A percentile compares a stretch with the other conserved stretches of the same genome.
phyloP scores from a whole-genome alignment of 2,888 invertebrate genomes.

The Oxyscelio sp. region DNA sequence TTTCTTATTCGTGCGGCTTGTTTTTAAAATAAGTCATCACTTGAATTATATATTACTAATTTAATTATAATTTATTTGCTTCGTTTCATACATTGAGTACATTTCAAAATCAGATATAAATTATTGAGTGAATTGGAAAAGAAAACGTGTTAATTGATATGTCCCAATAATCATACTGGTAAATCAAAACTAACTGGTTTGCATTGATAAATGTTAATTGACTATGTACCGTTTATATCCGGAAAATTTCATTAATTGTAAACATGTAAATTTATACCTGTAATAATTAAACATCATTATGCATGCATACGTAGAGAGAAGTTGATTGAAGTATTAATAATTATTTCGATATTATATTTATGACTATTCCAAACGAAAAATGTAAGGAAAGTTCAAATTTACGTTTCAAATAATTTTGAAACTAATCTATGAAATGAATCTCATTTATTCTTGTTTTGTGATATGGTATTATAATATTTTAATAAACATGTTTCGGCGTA shows the following conservation, averaged over 20 bases:
- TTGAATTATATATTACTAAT: conserved; percentile 1
- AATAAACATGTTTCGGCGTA: too few species aligned
- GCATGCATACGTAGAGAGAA: too few species aligned
- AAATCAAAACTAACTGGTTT: background rate
- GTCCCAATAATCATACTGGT: background rate
- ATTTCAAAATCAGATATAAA: background rate
- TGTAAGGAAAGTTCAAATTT: too few species aligned
- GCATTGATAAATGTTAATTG: background rate
- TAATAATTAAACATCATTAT: too few species aligned
- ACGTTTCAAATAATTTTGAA: too few species aligned
- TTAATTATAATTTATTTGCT: conserved; percentile 29
- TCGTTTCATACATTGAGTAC: background rate
- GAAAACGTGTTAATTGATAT: background rate
- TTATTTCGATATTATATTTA: too few species aligned
- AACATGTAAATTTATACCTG: background rate
- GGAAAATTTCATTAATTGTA: background rate
- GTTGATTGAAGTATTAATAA: too few species aligned
- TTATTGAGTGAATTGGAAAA: background rate
- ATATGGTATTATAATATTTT: too few species aligned
- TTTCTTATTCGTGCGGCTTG: conserved; percentile 35
- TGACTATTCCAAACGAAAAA: too few species aligned
- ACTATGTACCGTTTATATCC: background rate
- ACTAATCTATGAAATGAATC: too few species aligned
- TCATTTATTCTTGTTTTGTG: too few species aligned
- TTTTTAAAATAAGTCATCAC: conserved; percentile 22